These are phyloP conservation scores for Sigmodon hispidus DNA, from an alignment of 2,113 vertebrate genomes.

Conservation along the genomic window DNA sequence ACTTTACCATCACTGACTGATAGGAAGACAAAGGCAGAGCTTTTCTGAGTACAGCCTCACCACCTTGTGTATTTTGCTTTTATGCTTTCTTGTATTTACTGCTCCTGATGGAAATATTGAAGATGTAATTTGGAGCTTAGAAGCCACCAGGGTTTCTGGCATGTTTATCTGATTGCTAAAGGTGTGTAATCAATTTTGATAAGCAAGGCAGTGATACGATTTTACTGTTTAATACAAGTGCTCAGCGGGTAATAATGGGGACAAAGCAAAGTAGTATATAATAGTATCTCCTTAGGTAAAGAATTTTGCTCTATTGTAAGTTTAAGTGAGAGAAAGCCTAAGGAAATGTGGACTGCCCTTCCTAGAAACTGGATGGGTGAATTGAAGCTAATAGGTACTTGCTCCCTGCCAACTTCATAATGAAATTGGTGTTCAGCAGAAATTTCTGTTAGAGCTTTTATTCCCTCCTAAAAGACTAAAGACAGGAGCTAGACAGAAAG, in stretches of 20 bases:
- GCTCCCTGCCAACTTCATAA: constrained; percentile 58
- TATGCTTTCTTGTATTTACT: not conserved
- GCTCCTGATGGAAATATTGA: constrained; percentile 19
- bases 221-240: constrained; percentile 58
- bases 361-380: constrained; percentile 58
- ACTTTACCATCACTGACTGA: not conserved
- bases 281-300: constrained; percentile 41
- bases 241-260: constrained; percentile 60
- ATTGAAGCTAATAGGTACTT: constrained; percentile 62
- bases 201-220: constrained; percentile 56
- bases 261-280: not conserved
- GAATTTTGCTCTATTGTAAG: constrained; percentile 32
- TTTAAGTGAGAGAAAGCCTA: constrained; percentile 51
- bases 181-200: constrained; percentile 61
- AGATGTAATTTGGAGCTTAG: constrained; percentile 50
- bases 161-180: constrained; percentile 55
- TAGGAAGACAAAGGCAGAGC: not conserved
- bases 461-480: not conserved
- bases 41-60: not conserved
- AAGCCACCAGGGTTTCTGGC: constrained; percentile 29
- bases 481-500: constrained; percentile 32
- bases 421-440: constrained; percentile 68
- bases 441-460: constrained; percentile 27
- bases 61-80: not conserved
- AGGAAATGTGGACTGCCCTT: constrained; percentile 51